phyloP scores from a whole-genome alignment of 1,140 invertebrate genomes.

The Drosophila subobscura region DNA sequence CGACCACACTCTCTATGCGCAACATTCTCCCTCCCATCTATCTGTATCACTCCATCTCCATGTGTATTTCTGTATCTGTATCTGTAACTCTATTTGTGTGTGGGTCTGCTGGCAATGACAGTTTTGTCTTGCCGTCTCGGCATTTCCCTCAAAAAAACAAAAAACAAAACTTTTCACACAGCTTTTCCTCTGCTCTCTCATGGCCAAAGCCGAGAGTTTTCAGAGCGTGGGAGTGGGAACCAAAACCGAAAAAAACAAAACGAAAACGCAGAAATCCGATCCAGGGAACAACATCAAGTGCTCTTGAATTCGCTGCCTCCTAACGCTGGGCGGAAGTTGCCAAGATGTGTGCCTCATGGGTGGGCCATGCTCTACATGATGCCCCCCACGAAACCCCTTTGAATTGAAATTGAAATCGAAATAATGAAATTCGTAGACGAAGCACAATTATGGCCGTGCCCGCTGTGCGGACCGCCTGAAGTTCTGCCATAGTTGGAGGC shows the following conservation, averaged over 20 bases:
- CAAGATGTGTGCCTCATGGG: constrained; percentile 47
- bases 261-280: constrained; percentile 25
- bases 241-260: constrained; percentile 24
- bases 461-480: constrained; percentile 61
- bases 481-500: constrained; percentile 10
- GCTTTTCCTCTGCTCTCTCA: constrained; percentile 66
- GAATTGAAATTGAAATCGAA: constrained; percentile 22
- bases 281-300: constrained; percentile 66
- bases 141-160: constrained; percentile 41
- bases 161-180: constrained; percentile 52
- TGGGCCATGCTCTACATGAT: constrained; percentile 11
- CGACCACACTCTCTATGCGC: constrained; percentile 47
- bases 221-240: constrained; percentile 75
- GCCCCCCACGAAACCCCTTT: no score
- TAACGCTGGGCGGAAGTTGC: constrained; percentile 59
- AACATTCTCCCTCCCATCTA: constrained; percentile 40
- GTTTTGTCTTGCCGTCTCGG: constrained; percentile 29
- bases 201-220: constrained; percentile 15
- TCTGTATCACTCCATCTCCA: neutral
- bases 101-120: constrained; percentile 60
- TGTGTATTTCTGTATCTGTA: constrained; percentile 9
- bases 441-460: neutral
- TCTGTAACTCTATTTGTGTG: constrained; percentile 27
- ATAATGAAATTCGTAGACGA: neutral
- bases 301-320: constrained; percentile 52